phyloP scores from a whole-genome alignment of 2,888 invertebrate species.

The Dichetophora obliterata region DNA sequence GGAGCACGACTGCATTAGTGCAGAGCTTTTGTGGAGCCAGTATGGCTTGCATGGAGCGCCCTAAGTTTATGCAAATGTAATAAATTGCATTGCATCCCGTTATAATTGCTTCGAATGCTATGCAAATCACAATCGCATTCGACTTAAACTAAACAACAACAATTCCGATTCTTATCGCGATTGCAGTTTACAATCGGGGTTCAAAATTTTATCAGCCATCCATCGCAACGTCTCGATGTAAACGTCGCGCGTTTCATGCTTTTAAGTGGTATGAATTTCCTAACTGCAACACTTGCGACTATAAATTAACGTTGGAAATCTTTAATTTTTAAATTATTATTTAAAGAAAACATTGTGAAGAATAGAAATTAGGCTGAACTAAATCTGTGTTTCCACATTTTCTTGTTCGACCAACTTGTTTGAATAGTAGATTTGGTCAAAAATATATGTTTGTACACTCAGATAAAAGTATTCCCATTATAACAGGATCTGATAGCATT shows the following conservation, averaged over 20 bases:
- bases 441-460: too few relatives aligned
- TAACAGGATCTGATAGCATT: too few relatives aligned
- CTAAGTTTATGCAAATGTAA: slow-evolving; percentile 11
- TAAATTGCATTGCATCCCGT: slow-evolving; percentile 64
- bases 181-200: slow-evolving; percentile 36
- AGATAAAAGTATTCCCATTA: too few relatives aligned
- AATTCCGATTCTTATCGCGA: slow-evolving; percentile 46
- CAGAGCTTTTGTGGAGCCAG: too few relatives aligned
- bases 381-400: too few relatives aligned
- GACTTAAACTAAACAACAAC: slow-evolving; percentile 51
- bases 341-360: too few relatives aligned
- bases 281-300: too few relatives aligned
- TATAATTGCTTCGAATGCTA: slow-evolving; percentile 61
- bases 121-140: slow-evolving; percentile 46
- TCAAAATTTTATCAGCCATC: slow-evolving; percentile 6
- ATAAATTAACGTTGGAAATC: too few relatives aligned
- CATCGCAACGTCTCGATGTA: not conserved
- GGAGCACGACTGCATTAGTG: not conserved
- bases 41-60: not conserved
- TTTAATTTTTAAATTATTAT: too few relatives aligned
- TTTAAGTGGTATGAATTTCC: not conserved
- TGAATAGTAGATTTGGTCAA: too few relatives aligned
- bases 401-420: too few relatives aligned
- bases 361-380: too few relatives aligned
- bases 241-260: not conserved